Evolutionary conservation across 2,797 vertebrate species (phyloP), one percentile per base, ranked within the genome.

Genomic region (Falco columbarius): DNA sequence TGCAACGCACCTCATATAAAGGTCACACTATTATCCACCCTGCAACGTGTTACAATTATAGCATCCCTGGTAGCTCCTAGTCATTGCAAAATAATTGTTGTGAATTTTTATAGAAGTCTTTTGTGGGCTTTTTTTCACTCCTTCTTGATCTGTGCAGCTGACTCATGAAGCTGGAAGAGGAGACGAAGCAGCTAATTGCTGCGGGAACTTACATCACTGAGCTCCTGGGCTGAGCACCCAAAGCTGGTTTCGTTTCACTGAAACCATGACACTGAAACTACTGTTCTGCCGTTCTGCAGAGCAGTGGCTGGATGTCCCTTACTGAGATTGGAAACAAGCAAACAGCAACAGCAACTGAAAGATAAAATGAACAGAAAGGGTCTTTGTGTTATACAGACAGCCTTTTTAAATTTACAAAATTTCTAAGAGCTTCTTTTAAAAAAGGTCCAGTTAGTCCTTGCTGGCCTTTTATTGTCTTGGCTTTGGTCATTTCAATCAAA

Each of bases 61-160:
- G 86, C 85, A 96, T 90, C 93, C 63, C 89, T 65, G 38, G 82
- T 93, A 98, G 90, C 93, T 95, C 93, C 96, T 91, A 92, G 79
- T 93, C 93, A 70, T 96, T 97, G 95, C 95, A 97, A 90, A 97
- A 96, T 97, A 97, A 97, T 97, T 96, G 91, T 66, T 97, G 96
- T 82, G 61, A 72, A 94, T 95, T 97, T 97, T 97, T 97, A 96
- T 80, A 87, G 89, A 82, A 89, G 82, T 62, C 56, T 90, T 97
- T 91, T 95, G 96, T 97, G 81, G 74, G 54, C 65, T 73, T 79
- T 94, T 87, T 73, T 90, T 79, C 61, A 54, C 81, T 90, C 62
- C 58, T 95, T 18, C 93, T 97, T 88, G 93, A 51, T 97, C 92
- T 84, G 62, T n/a, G 65, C 91, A 83, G 92, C 92, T 97, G 97